These are phyloP conservation scores for Bombus waltoni DNA, from an alignment of 1,140 invertebrate species.

Conservation along the genomic window DNA sequence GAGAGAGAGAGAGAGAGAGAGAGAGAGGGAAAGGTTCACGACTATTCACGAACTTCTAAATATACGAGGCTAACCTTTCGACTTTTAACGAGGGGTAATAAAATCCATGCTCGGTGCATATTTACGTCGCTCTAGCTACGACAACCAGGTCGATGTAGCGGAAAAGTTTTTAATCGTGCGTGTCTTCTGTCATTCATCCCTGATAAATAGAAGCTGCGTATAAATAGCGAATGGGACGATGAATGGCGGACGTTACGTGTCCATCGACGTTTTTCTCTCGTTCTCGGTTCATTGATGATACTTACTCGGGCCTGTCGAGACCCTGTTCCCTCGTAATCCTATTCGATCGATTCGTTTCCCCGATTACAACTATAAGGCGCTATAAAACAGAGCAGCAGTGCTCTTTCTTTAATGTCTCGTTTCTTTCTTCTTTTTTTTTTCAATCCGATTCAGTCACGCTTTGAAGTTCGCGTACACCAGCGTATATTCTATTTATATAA, in stretches of 20 bases:
- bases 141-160: conserved; percentile 1
- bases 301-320: neutral
- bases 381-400: neutral
- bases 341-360: conserved; percentile 18
- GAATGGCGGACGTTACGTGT: conserved; percentile 29
- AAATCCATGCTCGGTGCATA: conserved; percentile 1
- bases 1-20: neutral
- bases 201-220: conserved; percentile 32
- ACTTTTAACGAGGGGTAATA: neutral
- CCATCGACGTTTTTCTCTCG: neutral
- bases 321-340: neutral
- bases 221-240: conserved; percentile 39
- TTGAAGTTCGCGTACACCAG: no score
- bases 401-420: no score
- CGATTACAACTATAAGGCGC: neutral
- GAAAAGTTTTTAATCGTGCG: conserved; percentile 45
- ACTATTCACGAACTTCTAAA: conserved; percentile 19
- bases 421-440: neutral
- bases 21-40: neutral
- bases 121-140: neutral
- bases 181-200: conserved; percentile 44
- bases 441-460: neutral
- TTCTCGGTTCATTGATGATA: conserved; percentile 36
- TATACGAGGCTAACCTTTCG: conserved; percentile 42
- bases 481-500: neutral